Evolutionary conservation across 2,888 invertebrate genomes (phyloP), one percentile per base, ranked within the genome.

Genomic region (Spicauda simplicius): DNA sequence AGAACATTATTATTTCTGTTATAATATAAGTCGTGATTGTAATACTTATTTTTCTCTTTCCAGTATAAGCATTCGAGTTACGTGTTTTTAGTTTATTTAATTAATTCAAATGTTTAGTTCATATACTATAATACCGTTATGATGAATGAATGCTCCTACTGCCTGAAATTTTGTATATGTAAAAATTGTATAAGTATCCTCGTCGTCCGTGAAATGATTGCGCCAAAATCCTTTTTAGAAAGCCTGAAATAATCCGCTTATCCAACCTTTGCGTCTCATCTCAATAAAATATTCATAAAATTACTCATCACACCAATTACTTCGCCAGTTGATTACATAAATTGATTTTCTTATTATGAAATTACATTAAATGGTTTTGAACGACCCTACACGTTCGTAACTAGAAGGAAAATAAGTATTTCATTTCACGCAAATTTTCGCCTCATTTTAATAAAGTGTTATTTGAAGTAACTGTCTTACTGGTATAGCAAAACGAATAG

Each of bases 341-440:
- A 66, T 69, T 66, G 63, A 69, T 66, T 59, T 65, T 61, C 56
- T 64, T 54, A 54, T 54, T 69, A 69, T 62, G 37, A 59, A 66
- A 66, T 69, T 69, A 61, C 52, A 50, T 58, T 20, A 55, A 33
- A 52, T 37, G 16, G 25, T 30, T 2, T 20, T 25, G 12, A 52
- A 60, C 30, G 16, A 16, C 11, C 7, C 16, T 48, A 48, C 48
- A 48, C 20, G 20, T 41, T 41, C 12, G 4, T 10, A 33, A 1
- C 33, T 37, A 6, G 8, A 37, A 37, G n/a, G 61, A 12, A 53
- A 61, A 37, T 53, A 19, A 41, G 53, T 61, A 37, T 41, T 53
- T 62, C 54, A 41, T 55, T 63, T 25, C 25, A 55, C 30, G 45
- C 62, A 55, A 30, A 63, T 63, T 63, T 63, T 63, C 45, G 25